Conservation (phyloP, 35 echinoderm and acorn worm genomes). For the Apostichopus japonicus region DNA sequence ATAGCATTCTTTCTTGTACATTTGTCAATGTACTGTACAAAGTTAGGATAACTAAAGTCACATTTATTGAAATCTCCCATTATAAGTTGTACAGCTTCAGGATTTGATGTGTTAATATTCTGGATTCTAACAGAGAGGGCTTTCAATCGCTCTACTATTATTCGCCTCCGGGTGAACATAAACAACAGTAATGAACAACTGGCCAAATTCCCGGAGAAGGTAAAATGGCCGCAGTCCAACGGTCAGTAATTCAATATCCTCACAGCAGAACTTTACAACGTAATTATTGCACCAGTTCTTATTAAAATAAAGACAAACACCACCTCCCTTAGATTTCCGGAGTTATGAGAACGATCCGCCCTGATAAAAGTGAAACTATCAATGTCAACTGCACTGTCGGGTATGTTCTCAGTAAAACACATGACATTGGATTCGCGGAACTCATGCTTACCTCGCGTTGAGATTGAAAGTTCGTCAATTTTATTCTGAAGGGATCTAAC, state of each 20-base stretch:
- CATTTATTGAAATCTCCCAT: no score
- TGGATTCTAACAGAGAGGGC: neutral
- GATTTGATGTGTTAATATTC: neutral
- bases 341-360: neutral
- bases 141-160: neutral
- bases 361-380: neutral
- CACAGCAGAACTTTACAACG: neutral
- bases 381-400: neutral
- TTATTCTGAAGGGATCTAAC: no score
- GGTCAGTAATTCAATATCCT: constrained; percentile 56
- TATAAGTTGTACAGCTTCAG: constrained; percentile 39
- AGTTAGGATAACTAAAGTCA: no score
- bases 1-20: no score
- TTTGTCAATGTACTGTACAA: no score
- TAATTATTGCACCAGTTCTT: constrained; percentile 46
- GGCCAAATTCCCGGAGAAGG: constrained; percentile 63
- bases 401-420: constrained; percentile 46
- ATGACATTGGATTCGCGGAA: constrained; percentile 15
- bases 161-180: neutral
- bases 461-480: no score
- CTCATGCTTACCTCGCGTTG: no score
- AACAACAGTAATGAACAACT: constrained; percentile 64
- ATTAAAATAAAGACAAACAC: constrained; percentile 33
- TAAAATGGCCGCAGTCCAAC: constrained; percentile 72
- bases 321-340: constrained; percentile 1